These are phyloP conservation scores for Metallyticus violacea DNA, from an alignment of 2,888 invertebrate genomes.

Conservation along the genomic window DNA sequence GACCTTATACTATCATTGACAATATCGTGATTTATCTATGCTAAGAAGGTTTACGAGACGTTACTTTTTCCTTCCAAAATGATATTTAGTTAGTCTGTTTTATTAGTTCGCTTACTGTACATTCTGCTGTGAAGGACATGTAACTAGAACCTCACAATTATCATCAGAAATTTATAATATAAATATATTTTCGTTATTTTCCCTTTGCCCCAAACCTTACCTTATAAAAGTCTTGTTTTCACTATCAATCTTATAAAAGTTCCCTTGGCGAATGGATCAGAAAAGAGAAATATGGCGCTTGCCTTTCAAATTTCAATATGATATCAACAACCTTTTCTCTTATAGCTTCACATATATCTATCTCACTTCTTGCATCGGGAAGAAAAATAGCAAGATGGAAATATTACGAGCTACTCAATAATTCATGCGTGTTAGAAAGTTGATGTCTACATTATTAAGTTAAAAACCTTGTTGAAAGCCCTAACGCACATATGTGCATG, in stretches of 20 bases:
- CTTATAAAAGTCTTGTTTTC: neutral
- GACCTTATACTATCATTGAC: too few relatives aligned
- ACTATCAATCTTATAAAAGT: neutral
- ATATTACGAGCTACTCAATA: neutral
- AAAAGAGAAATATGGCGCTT: neutral
- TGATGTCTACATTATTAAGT: conserved; percentile 7
- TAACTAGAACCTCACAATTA: too few relatives aligned
- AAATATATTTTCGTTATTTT: too few relatives aligned
- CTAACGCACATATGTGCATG: neutral
- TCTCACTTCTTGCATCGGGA: neutral
- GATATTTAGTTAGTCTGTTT: too few relatives aligned
- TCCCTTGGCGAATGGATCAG: neutral
- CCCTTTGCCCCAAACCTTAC: too few relatives aligned
- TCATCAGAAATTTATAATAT: too few relatives aligned
- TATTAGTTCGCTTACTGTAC: too few relatives aligned
- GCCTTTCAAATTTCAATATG: neutral
- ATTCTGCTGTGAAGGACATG: too few relatives aligned
- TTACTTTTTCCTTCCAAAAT: too few relatives aligned
- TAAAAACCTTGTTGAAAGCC: conserved; percentile 6
- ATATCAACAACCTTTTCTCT: neutral
- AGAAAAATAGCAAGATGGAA: neutral
- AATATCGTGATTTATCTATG: too few relatives aligned
- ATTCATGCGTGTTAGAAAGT: neutral
- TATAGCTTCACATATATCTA: too few relatives aligned
- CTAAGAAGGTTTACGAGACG: too few relatives aligned